Evolutionary conservation across 30 jellyfish, hydroid and myxozoan genomes (phyloP).

Genomic region (Turritopsis dohrnii): DNA sequence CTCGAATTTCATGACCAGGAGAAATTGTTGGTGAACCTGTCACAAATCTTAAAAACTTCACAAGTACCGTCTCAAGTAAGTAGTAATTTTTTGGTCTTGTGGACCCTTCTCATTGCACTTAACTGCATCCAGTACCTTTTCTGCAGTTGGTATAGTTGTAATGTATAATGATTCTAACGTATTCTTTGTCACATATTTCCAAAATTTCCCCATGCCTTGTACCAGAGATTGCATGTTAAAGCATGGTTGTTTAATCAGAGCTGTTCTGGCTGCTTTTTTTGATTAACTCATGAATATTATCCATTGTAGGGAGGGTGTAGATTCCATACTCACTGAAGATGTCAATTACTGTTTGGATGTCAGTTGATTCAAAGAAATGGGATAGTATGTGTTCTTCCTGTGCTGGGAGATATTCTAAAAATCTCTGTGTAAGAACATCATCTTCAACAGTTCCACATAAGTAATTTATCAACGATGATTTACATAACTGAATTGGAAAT

Average conservation of each 20-base stretch:
- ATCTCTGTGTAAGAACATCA: background rate
- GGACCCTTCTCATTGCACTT: background rate
- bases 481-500: background rate
- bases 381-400: background rate
- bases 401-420: background rate
- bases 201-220: conserved; percentile 1
- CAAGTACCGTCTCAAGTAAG: background rate
- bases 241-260: background rate
- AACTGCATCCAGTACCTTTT: background rate
- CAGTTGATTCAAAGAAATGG: background rate
- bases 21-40: background rate
- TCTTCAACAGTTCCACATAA: background rate
- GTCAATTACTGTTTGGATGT: background rate
- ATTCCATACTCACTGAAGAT: background rate
- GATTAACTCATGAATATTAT: background rate
- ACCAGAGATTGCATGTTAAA: background rate
- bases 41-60: background rate
- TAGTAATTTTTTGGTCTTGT: background rate
- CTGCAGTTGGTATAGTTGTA: background rate
- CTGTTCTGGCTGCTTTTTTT: background rate
- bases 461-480: background rate
- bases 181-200: background rate
- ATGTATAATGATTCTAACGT: background rate
- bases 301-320: background rate
- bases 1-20: background rate